Base-by-base conservation (phyloP, 2,888 invertebrate species). In the Philaethria dido region DNA sequence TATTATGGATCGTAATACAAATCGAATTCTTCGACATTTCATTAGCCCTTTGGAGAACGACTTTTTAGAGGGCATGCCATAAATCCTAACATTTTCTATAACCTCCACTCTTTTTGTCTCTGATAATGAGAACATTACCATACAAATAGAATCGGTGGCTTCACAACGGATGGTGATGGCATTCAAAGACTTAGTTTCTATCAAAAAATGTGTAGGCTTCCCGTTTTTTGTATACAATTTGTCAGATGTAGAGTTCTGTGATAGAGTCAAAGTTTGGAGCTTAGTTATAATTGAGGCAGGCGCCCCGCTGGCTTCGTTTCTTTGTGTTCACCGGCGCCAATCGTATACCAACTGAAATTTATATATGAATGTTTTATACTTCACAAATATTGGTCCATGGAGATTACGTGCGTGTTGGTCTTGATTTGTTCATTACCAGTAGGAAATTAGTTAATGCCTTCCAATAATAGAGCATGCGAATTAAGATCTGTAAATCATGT, bases 71-170 rank as follows among this genome's bases (percentile, higher is more conserved):
- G 72, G 74, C 73, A 66, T 68, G 70, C 77, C 77, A 82, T 84
- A 84, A 84, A 85, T 84, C 80, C 78, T 78, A 75, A 76, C 79
- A 71, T 76, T 79, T 78, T 77, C 75, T 77, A 77, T 79, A 78
- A 79, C 78, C 79, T 80, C 78, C 75, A 83, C 84, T 83, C 83
- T 87, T 87, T 87, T 86, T 85, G 85, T 88, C 85, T 86, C 78
- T 73, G 74, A 84, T 92, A 92, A 92, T 91, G 91, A 92, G 92
- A 81, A 80, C 78, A 92, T 92, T 92, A 89, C 82, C 92, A 92
- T 92, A 91, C 90, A 90, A 88, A 92, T 92, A 89, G 89, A 87
- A 86, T 83, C 84, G 64, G 36, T 59, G 66, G 54, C 44, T 62
- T 42, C 42, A 25, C 16, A 22, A 57, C 22, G n/a, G 16, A 47